phyloP scores from a whole-genome alignment of 2,888 invertebrate species.

The Abscondita cerata region DNA sequence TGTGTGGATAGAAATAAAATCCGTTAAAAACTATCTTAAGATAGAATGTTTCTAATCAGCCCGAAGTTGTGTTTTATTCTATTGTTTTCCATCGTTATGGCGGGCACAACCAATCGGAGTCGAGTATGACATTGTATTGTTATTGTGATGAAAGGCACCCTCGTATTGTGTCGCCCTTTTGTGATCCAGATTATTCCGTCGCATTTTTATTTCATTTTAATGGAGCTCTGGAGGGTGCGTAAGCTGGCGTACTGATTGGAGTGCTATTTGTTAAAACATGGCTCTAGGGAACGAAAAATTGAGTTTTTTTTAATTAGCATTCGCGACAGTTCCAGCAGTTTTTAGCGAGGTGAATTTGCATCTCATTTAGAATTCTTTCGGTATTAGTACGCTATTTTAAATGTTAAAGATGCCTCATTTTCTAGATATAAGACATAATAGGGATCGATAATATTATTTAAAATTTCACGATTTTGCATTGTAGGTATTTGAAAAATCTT shows the following conservation, averaged over 20 bases:
- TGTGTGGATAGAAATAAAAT: not conserved
- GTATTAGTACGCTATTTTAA: slow-evolving; percentile 28
- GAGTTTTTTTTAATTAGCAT: slow-evolving; percentile 43
- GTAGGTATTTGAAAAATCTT: too few species aligned
- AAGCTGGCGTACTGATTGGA: slow-evolving; percentile 43
- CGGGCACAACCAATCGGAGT: slow-evolving; percentile 50
- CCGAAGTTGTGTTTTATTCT: slow-evolving; percentile 44
- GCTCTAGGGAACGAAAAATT: slow-evolving; percentile 39
- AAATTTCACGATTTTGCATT: not conserved
- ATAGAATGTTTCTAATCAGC: slow-evolving; percentile 24
- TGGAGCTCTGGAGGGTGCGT: slow-evolving; percentile 45
- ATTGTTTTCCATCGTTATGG: slow-evolving; percentile 49
- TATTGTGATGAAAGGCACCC: slow-evolving; percentile 50
- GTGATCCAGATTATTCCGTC: slow-evolving; percentile 52
- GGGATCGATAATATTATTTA: too few species aligned
- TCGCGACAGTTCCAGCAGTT: slow-evolving; percentile 33
- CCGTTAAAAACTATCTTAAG: not conserved
- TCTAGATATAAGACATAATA: not conserved
- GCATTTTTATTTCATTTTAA: slow-evolving; percentile 52
- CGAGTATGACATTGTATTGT: slow-evolving; percentile 49
- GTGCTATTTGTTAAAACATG: slow-evolving; percentile 44
- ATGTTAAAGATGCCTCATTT: slow-evolving; percentile 3
- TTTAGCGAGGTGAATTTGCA: slow-evolving; percentile 32
- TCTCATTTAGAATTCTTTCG: slow-evolving; percentile 27
- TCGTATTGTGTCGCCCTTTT: slow-evolving; percentile 48